Conservation (phyloP, 2,113 vertebrate species). For the Protomyctophum bolini region DNA sequence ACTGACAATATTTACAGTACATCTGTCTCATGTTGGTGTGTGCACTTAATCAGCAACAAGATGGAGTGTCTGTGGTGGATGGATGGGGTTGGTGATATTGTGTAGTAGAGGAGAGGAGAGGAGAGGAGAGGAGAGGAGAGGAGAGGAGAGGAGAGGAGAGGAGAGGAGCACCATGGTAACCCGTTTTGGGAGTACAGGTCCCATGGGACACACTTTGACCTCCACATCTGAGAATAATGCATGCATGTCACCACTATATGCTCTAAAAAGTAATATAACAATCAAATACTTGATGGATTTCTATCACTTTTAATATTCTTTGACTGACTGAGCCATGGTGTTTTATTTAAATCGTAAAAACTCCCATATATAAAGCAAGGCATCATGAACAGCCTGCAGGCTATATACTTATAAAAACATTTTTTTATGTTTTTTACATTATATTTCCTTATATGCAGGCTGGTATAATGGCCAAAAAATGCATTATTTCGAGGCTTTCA, state of each 20-base stretch:
- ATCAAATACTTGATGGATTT: too few species aligned
- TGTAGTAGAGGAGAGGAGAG: not conserved
- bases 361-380: too few species aligned
- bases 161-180: constrained; percentile 43
- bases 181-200: constrained; percentile 39
- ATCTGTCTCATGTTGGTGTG: constrained; percentile 14
- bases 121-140: not conserved
- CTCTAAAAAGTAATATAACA: too few species aligned
- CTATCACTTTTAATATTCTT: not conserved
- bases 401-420: not conserved
- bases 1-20: not conserved
- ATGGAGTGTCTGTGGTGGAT: constrained; percentile 34
- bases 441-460: constrained; percentile 36
- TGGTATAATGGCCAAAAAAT: constrained; percentile 43
- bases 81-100: constrained; percentile 12
- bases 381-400: constrained; percentile 14
- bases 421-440: constrained; percentile 15
- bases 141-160: constrained; percentile 21
- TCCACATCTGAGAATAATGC: constrained; percentile 44
- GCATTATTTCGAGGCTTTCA: constrained; percentile 57
- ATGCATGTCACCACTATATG: constrained; percentile 14
- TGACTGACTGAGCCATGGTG: not conserved
- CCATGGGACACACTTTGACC: constrained; percentile 52
- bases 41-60: constrained; percentile 12
- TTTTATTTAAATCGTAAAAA: too few species aligned